Evolutionary conservation across 2,113 vertebrate genomes (phyloP).

Genomic region (Malurus cyaneus): DNA sequence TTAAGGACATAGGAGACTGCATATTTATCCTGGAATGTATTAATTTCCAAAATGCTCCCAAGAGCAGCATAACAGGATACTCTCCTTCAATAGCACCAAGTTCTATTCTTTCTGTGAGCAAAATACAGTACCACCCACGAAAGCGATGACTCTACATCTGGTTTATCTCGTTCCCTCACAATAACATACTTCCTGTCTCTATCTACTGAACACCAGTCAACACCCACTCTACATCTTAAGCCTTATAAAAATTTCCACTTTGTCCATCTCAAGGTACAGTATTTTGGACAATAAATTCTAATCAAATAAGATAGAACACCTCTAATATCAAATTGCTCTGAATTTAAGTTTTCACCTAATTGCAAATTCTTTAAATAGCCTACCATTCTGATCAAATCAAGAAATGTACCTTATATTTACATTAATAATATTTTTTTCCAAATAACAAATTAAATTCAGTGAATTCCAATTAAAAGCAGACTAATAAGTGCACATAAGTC

Average conservation of each 20-base stretch:
- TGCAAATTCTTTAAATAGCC: not conserved
- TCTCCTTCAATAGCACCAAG: conserved; percentile 41
- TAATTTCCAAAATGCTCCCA: not conserved
- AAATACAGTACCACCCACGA: conserved; percentile 52
- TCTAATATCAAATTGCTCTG: not conserved
- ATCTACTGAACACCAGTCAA: conserved; percentile 23
- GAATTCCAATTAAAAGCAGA: not conserved
- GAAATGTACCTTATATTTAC: fast-evolving
- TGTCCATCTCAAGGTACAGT: not conserved
- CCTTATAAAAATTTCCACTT: not conserved
- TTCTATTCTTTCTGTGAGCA: conserved; percentile 45
- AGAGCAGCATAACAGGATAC: conserved; percentile 27
- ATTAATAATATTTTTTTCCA: not conserved
- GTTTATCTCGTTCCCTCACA: conserved; percentile 48
- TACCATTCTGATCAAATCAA: not conserved
- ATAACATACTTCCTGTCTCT: conserved; percentile 26
- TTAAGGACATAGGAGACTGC: not conserved
- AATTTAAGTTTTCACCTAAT: not conserved
- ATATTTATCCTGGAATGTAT: conserved; percentile 6
- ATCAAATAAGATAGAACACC: not conserved
- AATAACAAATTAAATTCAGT: not conserved
- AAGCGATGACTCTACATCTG: conserved; percentile 36
- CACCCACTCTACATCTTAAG: conserved; percentile 28
- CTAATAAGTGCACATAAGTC: not conserved
- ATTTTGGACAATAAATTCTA: not conserved